These are phyloP conservation scores for Amphiura filiformis DNA, from an alignment of 35 echinoderm and acorn worm genomes.

Conservation along the genomic window DNA sequence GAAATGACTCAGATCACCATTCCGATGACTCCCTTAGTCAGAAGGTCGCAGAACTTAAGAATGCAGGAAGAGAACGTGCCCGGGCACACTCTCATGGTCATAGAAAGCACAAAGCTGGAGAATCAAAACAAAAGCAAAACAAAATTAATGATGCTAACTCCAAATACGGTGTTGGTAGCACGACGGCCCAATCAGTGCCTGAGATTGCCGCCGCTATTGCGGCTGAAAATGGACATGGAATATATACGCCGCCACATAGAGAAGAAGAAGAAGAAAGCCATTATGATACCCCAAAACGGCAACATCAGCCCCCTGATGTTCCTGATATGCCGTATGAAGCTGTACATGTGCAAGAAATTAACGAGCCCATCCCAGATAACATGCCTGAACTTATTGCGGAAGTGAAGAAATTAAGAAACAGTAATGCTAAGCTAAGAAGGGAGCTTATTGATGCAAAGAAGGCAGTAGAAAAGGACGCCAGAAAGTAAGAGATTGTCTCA, in stretches of 20 bases:
- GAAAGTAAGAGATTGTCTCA: slow-evolving; percentile 59
- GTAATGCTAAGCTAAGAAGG: slow-evolving; percentile 58
- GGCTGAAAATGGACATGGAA: slow-evolving; percentile 37
- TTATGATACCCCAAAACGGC: not conserved
- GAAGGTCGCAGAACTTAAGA: slow-evolving; percentile 51
- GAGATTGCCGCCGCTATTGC: slow-evolving; percentile 26
- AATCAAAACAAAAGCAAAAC: slow-evolving; percentile 38
- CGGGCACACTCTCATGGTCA: slow-evolving; percentile 89
- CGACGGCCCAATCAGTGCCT: slow-evolving; percentile 27
- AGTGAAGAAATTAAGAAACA: slow-evolving; percentile 45
- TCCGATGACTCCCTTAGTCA: slow-evolving; percentile 52
- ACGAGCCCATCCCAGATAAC: slow-evolving; percentile 17
- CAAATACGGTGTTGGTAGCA: not conserved
- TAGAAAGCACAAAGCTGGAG: slow-evolving; percentile 68
- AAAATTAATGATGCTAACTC: slow-evolving; percentile 2
- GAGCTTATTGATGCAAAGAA: slow-evolving; percentile 68
- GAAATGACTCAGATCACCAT: slow-evolving; percentile 55
- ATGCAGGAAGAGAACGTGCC: slow-evolving; percentile 77
- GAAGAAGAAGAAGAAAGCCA: not conserved
- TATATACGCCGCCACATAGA: not conserved
- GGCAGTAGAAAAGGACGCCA: slow-evolving; percentile 69
- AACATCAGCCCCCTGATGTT: not conserved
- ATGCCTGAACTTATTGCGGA: slow-evolving; percentile 31
- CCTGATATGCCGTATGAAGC: not conserved
- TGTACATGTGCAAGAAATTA: not conserved